Evolutionary conservation across 1,140 invertebrate genomes (phyloP), one percentile per base, ranked within the genome.

Genomic region (Riptortus pedestris): DNA sequence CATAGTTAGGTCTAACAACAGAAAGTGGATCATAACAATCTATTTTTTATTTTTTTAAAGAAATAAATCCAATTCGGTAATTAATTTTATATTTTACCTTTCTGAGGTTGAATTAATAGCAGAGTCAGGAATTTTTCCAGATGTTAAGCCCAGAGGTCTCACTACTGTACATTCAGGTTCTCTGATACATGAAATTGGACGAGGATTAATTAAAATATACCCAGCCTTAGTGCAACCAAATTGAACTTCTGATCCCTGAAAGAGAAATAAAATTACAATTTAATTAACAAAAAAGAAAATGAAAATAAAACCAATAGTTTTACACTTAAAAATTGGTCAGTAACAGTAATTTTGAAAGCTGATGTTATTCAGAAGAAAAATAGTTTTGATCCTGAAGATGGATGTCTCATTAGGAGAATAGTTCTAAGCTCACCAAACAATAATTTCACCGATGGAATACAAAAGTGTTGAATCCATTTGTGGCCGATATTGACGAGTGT

Each of bases 41-140:
- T n/a, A n/a, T n/a, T n/a, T n/a, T n/a, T n/a, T n/a, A n/a, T n/a
- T n/a, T n/a, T n/a, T n/a, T n/a, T n/a, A n/a, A n/a, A n/a, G n/a
- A n/a, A n/a, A n/a, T n/a, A n/a, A n/a, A n/a, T n/a, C n/a, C n/a
- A 55, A 3, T 24, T 55, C 51, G 1, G 16, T 3, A 26, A 16
- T 26, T 55, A 55, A 24, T 22, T 55, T 4, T 27, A 55, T 24
- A 7, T 11, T 51, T 24, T 62, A 75, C 73, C 81, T 80, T 77
- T 95, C 90, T 3, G 91, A 93, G 0, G 93, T 96, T 4, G 93
- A 93, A 73, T 96, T 95, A 58, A 98, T 96, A n/a, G 92, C 91
- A 12, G 87, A 90, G 73, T 96, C 93, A 0, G 93, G 93, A 68
- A 98, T 96, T 69, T 80, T 82, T 60, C 94, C 94, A 24, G 91